Conservation (phyloP, 2,888 invertebrate species). For the Amiota communis region DNA sequence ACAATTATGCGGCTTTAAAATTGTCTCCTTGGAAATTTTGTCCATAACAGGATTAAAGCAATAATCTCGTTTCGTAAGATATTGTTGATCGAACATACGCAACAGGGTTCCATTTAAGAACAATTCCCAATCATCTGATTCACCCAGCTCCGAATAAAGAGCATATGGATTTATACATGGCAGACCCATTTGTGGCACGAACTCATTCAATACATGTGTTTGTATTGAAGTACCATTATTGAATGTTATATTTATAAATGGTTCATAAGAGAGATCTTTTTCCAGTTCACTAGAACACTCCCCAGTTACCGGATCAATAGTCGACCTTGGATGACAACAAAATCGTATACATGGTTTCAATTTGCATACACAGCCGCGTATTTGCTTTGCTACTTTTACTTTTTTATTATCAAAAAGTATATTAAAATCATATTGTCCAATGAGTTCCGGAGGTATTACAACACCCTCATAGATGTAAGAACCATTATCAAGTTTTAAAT, state of each 20-base stretch:
- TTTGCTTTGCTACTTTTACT: slow-evolving; percentile 37
- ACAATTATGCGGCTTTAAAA: slow-evolving; percentile 19
- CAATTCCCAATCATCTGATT: slow-evolving; percentile 39
- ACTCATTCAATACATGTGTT: slow-evolving; percentile 38
- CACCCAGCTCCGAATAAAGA: slow-evolving; percentile 18
- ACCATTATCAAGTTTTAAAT: slow-evolving; percentile 45
- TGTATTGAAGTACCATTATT: slow-evolving; percentile 8
- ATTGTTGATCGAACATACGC: not conserved
- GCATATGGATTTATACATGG: slow-evolving; percentile 41
- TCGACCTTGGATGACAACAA: slow-evolving; percentile 50
- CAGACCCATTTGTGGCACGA: slow-evolving; percentile 43
- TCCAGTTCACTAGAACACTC: slow-evolving; percentile 27
- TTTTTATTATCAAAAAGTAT: slow-evolving; percentile 29
- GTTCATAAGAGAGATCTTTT: slow-evolving; percentile 23
- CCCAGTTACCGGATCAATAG: slow-evolving; percentile 5
- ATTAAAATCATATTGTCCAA: slow-evolving; percentile 50
- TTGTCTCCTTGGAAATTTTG: accelerated
- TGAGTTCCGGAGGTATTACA: slow-evolving; percentile 48
- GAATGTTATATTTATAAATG: slow-evolving; percentile 36
- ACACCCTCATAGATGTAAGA: slow-evolving; percentile 54
- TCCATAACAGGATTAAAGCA: slow-evolving; percentile 42
- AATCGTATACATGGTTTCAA: slow-evolving; percentile 58
- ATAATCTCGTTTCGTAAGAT: slow-evolving; percentile 41
- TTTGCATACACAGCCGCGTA: slow-evolving; percentile 60
- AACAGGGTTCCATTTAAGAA: slow-evolving; percentile 43